Percentiles rank a stretch among this genome's conserved stretches.
phyloP scores from a whole-genome alignment of 1,140 invertebrate genomes.

The Triops cancriformis region DNA sequence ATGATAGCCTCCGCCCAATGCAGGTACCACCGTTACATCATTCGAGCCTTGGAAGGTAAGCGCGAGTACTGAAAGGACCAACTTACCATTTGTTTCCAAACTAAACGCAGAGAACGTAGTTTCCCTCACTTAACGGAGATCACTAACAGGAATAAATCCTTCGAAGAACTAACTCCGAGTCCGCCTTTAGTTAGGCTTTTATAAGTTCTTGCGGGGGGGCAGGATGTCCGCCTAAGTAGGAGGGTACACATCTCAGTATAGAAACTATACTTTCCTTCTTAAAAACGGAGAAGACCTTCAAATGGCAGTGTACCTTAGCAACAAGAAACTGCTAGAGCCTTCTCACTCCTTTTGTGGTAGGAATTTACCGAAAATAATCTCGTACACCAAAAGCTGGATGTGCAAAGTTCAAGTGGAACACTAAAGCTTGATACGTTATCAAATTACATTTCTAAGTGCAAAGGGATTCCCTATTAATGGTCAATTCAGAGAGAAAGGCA shows the following conservation, averaged over 20 bases:
- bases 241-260: neutral
- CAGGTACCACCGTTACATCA: slow-evolving; percentile 50
- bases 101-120: neutral
- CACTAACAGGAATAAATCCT: neutral
- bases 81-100: neutral
- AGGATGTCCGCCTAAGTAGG: neutral
- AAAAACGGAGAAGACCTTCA: too few relatives aligned
- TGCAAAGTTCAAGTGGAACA: neutral
- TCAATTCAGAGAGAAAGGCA: too few relatives aligned
- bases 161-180: neutral
- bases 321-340: neutral
- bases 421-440: neutral
- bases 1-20: slow-evolving; percentile 56
- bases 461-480: neutral
- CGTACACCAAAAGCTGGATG: neutral
- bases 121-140: neutral
- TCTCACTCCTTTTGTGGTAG: too few relatives aligned
- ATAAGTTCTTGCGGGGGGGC: neutral
- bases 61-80: slow-evolving; percentile 38
- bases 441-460: neutral
- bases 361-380: neutral
- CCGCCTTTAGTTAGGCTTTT: neutral
- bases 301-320: too few relatives aligned
- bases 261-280: neutral
- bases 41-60: slow-evolving; percentile 39